Percentiles rank a stretch among this genome's conserved stretches.
Evolutionary conservation across 2,113 vertebrate genomes (phyloP).

Genomic region (Boleophthalmus pectinirostris): DNA sequence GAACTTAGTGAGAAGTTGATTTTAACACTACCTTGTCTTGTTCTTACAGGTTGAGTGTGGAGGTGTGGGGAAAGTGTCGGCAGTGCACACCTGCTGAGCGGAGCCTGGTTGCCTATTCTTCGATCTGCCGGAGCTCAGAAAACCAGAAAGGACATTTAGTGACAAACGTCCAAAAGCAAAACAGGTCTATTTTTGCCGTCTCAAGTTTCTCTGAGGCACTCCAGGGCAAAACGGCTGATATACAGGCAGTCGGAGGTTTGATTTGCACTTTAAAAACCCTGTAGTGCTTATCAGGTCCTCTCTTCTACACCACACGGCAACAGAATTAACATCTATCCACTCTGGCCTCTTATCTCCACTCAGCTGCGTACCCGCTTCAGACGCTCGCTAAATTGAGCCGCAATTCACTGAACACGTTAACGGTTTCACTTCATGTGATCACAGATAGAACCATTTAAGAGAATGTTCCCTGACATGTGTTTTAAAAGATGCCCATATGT

Average conservation of each 20-base stretch:
- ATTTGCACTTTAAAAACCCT: slow-evolving; percentile 58
- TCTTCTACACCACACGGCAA: slow-evolving; percentile 37
- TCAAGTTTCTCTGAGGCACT: slow-evolving; percentile 57
- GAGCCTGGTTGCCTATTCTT: slow-evolving; percentile 50
- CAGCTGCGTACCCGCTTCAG: slow-evolving; percentile 38
- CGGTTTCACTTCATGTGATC: slow-evolving; percentile 31
- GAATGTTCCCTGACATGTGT: slow-evolving; percentile 19
- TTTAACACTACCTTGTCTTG: slow-evolving; percentile 28
- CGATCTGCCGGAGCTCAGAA: slow-evolving; percentile 58
- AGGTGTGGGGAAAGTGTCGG: slow-evolving; percentile 15
- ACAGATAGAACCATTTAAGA: slow-evolving; percentile 28
- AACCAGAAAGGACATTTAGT: slow-evolving; percentile 42
- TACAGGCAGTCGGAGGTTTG: slow-evolving; percentile 42
- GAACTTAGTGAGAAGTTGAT: not conserved
- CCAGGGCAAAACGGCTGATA: slow-evolving; percentile 53
- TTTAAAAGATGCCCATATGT: not conserved
- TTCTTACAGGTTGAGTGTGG: slow-evolving; percentile 21
- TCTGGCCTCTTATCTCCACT: slow-evolving; percentile 55
- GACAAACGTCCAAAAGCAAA: slow-evolving; percentile 35
- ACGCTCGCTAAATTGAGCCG: slow-evolving; percentile 50
- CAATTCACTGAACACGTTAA: slow-evolving; percentile 52
- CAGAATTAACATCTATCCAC: slow-evolving; percentile 43
- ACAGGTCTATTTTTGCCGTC: slow-evolving; percentile 13
- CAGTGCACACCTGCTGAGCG: slow-evolving; percentile 53
- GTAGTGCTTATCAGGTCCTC: slow-evolving; percentile 60